Evolutionary conservation across 2,113 vertebrate genomes (phyloP), one percentile per base, ranked within the genome.

Genomic region (Archocentrus centrarchus): DNA sequence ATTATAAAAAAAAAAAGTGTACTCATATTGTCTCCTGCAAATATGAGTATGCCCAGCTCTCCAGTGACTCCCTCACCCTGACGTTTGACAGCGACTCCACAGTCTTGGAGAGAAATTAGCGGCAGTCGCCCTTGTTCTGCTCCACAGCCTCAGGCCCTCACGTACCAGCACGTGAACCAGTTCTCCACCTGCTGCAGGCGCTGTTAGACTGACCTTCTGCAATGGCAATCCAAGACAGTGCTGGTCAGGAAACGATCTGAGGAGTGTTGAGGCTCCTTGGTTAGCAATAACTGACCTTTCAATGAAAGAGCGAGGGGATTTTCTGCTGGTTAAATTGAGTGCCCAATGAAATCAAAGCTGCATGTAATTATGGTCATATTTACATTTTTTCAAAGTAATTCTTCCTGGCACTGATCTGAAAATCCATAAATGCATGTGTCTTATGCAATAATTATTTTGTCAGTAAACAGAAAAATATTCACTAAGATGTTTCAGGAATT

Each of bases 391-490:
- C 11, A 22, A 6, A 64, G 44, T 47, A 14, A 15, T 0, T 64
- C 35, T 64, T 64, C 13, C 35, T 24, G 1, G 6, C 59, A 61
- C 35, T 7, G 37, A 66, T 0, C 37, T 15, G 62, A 66, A 2
- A 41, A 0, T 41, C 62, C 62, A 66, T n/a, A 44, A 66, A 66
- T 7, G 6, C 0, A 17, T 1, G 6, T 20, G n/a, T 1, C n/a
- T 5, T 4, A 0, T 44, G n/a, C 8, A 0, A 44, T 27, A 24
- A 66, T 44, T 10, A 0, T 35, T 11, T 44, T 44, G 7, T 0
- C 14, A 47, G 4, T 11, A 1, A 47, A 17, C 13, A 2, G 2
- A 22, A 24, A 10, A n/a, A 5, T 1, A 6, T 7, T 62, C n/a
- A 63, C 0, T 18, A 20, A 63, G 20, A 18, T 47, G 13, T 53